Evolutionary conservation across 2,888 invertebrate genomes (phyloP), one percentile per base, ranked within the genome.

Genomic region (Chaetogeoica ovagalla): DNA sequence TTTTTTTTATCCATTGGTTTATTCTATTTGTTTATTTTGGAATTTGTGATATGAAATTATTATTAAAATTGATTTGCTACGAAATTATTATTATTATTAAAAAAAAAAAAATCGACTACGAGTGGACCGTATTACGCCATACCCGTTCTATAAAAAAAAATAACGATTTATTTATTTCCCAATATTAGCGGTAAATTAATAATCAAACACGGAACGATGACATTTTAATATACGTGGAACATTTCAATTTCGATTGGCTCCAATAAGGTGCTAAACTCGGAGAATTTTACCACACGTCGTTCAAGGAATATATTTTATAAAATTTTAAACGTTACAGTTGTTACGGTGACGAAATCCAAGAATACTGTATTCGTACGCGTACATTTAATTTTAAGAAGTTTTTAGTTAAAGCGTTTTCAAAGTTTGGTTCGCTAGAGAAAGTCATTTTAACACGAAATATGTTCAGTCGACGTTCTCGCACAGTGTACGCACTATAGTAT

Each of bases 391-490:
- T 73, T 52, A 63, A 73, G 52, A 73, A 74, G 63, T 74, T 74
- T 74, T 65, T 3, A n/a, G 52, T 19, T 74, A 55, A 63, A 63
- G 37, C 55, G 63, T 74, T 74, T 55, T 52, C 52, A 39, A 57
- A 55, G 37, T 65, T 65, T 9, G n/a, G 23, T 59, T 73, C 37
- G 11, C n/a, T 60, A 19, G 30, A n/a, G n/a, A 52, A 74, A 55
- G 65, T 55, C 15, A 17, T 74, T 74, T 55, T 17, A 74, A 73
- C 62, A 23, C 39, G 39, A 73, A 73, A 73, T 63, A 63, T 73
- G 52, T 37, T 30, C 62, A 30, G 59, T 72, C 39, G 43, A 72
- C 43, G 43, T 60, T 39, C 43, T 5, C 60, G 21, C 19, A 13
- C 23, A 60, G 30, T 57, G 13, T 23, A 30, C 5, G 43, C 17